phyloP scores from a whole-genome alignment of 2,797 vertebrate genomes.

The Manis javanica region DNA sequence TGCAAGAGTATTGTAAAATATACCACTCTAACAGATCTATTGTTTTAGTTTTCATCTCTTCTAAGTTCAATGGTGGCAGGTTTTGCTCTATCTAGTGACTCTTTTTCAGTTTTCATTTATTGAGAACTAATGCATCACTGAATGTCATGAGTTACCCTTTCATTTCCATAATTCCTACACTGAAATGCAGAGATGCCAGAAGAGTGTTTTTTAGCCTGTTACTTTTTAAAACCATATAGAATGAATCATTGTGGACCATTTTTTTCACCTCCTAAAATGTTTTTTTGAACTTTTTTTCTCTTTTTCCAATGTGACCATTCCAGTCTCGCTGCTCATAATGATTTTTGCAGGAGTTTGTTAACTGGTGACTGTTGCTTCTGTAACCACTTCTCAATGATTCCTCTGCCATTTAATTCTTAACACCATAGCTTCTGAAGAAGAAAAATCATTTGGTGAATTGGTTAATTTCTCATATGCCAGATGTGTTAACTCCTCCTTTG shows the following conservation, averaged over 20 bases:
- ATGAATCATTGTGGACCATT: not conserved
- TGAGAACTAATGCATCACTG: not conserved
- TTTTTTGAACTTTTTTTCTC: not conserved
- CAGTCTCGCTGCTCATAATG: not conserved
- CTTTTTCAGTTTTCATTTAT: not conserved
- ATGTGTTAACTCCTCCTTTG: not conserved
- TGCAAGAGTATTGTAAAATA: not conserved
- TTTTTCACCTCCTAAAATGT: not conserved
- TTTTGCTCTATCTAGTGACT: not conserved
- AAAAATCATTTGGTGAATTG: not conserved
- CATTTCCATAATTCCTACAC: not conserved
- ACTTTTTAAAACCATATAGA: not conserved
- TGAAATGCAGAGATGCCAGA: not conserved
- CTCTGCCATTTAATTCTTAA: not conserved
- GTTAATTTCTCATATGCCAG: not conserved
- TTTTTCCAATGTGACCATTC: not conserved
- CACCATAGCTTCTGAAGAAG: not conserved
- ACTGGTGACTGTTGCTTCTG: not conserved
- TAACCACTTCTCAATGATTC: not conserved
- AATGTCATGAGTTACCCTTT: not conserved
- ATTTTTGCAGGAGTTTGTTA: not conserved
- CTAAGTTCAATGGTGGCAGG: not conserved
- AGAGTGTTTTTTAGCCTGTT: not conserved
- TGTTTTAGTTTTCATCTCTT: not conserved
- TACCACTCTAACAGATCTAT: not conserved